phyloP scores from a whole-genome alignment of 1,140 invertebrate genomes.

The Macrobrachium nipponense region DNA sequence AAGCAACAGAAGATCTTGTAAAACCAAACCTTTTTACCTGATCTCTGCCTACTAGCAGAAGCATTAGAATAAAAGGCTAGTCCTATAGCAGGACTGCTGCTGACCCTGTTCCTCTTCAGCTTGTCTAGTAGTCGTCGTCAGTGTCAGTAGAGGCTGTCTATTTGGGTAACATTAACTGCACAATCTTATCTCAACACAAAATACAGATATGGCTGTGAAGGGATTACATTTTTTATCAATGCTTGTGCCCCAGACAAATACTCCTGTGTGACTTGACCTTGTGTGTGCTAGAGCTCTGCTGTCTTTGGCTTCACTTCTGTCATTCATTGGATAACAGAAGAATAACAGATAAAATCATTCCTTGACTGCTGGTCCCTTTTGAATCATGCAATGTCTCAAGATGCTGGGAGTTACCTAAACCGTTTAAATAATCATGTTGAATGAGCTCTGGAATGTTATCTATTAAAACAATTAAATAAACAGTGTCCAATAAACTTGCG shows the following conservation, averaged over 20 bases:
- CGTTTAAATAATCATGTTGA: conserved; percentile 6
- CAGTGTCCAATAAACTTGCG: neutral
- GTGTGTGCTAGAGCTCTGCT: conserved; percentile 13
- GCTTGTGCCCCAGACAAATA: neutral
- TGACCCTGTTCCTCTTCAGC: neutral
- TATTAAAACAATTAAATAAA: conserved; percentile 5
- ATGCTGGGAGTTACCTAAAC: neutral
- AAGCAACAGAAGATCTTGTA: too few species aligned
- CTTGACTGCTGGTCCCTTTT: neutral
- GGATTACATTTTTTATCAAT: neutral
- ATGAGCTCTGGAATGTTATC: conserved; percentile 10
- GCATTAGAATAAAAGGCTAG: too few species aligned
- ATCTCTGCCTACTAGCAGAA: too few species aligned
- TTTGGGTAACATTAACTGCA: conserved; percentile 23
- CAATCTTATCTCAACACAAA: neutral
- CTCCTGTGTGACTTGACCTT: neutral
- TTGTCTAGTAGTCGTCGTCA: conserved; percentile 7
- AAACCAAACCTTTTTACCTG: too few species aligned
- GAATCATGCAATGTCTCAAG: too few species aligned
- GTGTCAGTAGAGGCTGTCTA: conserved; percentile 12
- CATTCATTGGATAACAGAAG: neutral
- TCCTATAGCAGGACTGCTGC: too few species aligned
- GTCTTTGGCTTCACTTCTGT: conserved; percentile 16
- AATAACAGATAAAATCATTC: neutral
- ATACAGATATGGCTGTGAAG: neutral